These are phyloP conservation scores for Microplitis mediator DNA, from an alignment of 1,140 invertebrate genomes.

Conservation along the genomic window DNA sequence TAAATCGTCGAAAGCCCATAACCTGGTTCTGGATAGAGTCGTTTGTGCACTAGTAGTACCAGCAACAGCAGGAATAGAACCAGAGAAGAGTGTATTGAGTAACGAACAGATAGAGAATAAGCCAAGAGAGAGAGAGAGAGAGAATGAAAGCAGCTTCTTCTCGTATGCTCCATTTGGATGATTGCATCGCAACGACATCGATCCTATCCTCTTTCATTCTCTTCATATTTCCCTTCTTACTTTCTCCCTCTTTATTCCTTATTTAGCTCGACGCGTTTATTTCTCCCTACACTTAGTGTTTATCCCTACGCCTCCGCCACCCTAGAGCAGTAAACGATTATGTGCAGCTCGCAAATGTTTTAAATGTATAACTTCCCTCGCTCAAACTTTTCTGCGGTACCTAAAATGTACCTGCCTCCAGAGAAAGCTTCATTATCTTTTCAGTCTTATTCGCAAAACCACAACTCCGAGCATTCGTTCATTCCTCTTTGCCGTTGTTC, in stretches of 20 bases:
- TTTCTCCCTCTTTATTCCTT: neutral
- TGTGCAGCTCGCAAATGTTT: neutral
- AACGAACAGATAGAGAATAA: neutral
- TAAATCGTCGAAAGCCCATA: slow-evolving; percentile 25
- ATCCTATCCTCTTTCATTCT: neutral
- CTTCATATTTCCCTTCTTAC: neutral
- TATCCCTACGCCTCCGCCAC: neutral
- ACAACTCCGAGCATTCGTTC: neutral
- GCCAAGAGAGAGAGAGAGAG: neutral
- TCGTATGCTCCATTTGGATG: slow-evolving; percentile 42
- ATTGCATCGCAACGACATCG: slow-evolving; percentile 41
- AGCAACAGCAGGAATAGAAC: slow-evolving; percentile 6
- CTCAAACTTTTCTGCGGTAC: too few species aligned
- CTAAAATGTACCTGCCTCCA: too few species aligned
- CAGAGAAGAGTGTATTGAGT: too few species aligned
- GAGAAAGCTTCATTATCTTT: too few species aligned
- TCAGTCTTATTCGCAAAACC: neutral
- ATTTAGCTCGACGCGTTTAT: neutral
- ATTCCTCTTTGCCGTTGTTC: neutral
- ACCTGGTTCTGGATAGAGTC: neutral
- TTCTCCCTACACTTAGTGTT: neutral
- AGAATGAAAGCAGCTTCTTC: slow-evolving; percentile 21
- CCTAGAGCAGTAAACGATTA: neutral
- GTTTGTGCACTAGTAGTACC: neutral
- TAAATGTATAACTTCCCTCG: neutral